Percentiles rank a stretch among this genome's conserved stretches.
phyloP scores from a whole-genome alignment of 2,797 vertebrate species.

The Gadopsis bispinosus region DNA sequence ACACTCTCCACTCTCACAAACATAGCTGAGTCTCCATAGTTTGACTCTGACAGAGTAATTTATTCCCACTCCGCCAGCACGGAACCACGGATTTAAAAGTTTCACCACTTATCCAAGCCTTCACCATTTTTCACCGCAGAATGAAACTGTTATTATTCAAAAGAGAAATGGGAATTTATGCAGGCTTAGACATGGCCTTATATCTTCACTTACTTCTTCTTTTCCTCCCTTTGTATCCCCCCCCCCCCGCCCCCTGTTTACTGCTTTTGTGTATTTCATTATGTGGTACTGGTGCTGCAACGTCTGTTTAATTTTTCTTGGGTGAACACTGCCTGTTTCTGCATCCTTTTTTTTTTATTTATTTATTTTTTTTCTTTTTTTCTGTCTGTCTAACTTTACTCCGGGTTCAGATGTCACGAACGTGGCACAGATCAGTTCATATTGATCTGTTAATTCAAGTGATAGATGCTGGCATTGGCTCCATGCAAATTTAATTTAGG shows the following conservation, averaged over 20 bases:
- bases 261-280: conserved; percentile 51
- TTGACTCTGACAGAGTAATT: conserved; percentile 76
- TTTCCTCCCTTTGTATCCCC: conserved; percentile 22
- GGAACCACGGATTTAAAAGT: conserved; percentile 77
- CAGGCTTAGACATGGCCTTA: conserved; percentile 75
- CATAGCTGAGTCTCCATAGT: conserved; percentile 58
- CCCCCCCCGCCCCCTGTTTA: conserved; percentile 17
- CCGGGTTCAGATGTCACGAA: conserved; percentile 4
- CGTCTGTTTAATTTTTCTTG: conserved; percentile 46
- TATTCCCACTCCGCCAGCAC: conserved; percentile 71
- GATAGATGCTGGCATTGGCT: neutral
- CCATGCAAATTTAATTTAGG: conserved; percentile 12
- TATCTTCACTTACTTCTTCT: conserved; percentile 60
- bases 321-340: conserved; percentile 5
- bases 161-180: conserved; percentile 78
- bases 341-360: neutral
- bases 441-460: conserved; percentile 26
- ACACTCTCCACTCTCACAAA: conserved; percentile 60
- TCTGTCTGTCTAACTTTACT: conserved; percentile 15
- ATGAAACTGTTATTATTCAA: conserved; percentile 79
- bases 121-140: conserved; percentile 71
- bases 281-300: conserved; percentile 3
- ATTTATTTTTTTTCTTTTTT: neutral
- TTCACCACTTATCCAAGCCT: conserved; percentile 72
- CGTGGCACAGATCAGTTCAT: conserved; percentile 30